phyloP scores from a whole-genome alignment of 2,888 invertebrate species.

The Dolichomitus sp. region DNA sequence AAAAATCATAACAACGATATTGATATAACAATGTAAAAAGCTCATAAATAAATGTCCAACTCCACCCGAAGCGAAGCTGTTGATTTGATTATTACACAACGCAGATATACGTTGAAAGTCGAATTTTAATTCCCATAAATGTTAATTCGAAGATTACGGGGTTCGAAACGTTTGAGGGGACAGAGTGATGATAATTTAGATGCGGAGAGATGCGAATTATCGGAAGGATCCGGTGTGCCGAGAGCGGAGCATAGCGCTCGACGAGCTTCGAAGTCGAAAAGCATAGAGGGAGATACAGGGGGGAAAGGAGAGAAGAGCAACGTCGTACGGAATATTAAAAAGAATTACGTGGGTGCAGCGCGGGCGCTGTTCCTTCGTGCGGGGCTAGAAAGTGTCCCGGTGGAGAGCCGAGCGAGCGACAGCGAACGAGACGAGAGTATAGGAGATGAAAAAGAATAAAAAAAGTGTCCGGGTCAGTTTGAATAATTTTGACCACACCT shows the following conservation, averaged over 20 bases:
- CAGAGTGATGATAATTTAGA: constrained; percentile 44
- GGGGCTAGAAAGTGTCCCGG: constrained; percentile 67
- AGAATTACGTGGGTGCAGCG: constrained; percentile 74
- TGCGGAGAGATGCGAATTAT: constrained; percentile 63
- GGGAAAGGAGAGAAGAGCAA: constrained; percentile 48
- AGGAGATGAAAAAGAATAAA: constrained; percentile 73
- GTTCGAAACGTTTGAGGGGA: constrained; percentile 48
- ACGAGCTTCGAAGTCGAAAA: constrained; percentile 24
- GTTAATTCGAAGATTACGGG: constrained; percentile 62
- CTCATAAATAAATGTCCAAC: neutral
- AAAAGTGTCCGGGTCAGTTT: constrained; percentile 85
- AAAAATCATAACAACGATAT: neutral
- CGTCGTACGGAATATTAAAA: constrained; percentile 71
- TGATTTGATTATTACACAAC: neutral
- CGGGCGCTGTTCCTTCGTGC: constrained; percentile 56
- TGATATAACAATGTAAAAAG: neutral
- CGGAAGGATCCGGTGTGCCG: constrained; percentile 60
- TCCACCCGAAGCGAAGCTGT: too few species aligned
- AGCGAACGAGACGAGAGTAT: constrained; percentile 40
- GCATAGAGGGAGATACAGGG: neutral
- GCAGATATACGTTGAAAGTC: constrained; percentile 1
- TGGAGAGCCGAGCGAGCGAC: constrained; percentile 37
- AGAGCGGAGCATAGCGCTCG: constrained; percentile 14
- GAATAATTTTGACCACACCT: constrained; percentile 87
- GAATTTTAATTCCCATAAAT: constrained; percentile 52